These are phyloP conservation scores for Notodonta ziczac DNA, from an alignment of 2,888 invertebrate genomes.

Conservation along the genomic window DNA sequence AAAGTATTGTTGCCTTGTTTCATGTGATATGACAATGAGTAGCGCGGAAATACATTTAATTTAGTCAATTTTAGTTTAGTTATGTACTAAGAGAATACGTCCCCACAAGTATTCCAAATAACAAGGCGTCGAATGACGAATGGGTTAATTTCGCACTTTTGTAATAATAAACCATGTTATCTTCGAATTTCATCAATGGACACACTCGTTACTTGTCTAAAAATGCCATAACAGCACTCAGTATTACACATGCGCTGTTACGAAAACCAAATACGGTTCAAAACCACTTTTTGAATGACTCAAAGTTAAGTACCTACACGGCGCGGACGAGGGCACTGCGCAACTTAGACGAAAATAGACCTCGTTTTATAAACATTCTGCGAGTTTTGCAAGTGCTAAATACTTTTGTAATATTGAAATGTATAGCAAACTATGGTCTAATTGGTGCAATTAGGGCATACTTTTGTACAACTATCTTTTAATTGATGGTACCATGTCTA, in stretches of 20 bases:
- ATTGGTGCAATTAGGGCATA: too few relatives aligned
- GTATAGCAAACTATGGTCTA: neutral
- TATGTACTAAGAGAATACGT: too few relatives aligned
- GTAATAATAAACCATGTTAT: neutral
- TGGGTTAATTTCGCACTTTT: neutral
- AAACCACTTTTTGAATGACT: slow-evolving; percentile 24
- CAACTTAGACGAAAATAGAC: slow-evolving; percentile 44
- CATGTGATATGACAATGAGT: too few relatives aligned
- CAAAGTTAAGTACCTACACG: slow-evolving; percentile 16
- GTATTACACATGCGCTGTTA: slow-evolving; percentile 17
- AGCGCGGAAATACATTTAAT: too few relatives aligned
- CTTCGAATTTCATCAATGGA: slow-evolving; percentile 12
- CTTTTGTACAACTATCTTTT: too few relatives aligned
- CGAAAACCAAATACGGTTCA: slow-evolving; percentile 19
- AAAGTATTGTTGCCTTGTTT: too few relatives aligned
- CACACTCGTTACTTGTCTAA: slow-evolving; percentile 9
- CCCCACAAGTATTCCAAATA: too few relatives aligned
- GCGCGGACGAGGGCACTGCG: slow-evolving; percentile 28
- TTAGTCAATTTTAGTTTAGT: too few relatives aligned
- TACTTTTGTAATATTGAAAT: slow-evolving; percentile 41
- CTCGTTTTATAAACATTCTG: slow-evolving; percentile 39
- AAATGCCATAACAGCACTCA: slow-evolving; percentile 12
- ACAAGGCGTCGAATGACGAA: too few relatives aligned
- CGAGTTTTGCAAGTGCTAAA: slow-evolving; percentile 40
- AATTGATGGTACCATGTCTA: too few relatives aligned